phyloP scores from a whole-genome alignment of 2,888 invertebrate species.

The Strigamia transsilvanica region DNA sequence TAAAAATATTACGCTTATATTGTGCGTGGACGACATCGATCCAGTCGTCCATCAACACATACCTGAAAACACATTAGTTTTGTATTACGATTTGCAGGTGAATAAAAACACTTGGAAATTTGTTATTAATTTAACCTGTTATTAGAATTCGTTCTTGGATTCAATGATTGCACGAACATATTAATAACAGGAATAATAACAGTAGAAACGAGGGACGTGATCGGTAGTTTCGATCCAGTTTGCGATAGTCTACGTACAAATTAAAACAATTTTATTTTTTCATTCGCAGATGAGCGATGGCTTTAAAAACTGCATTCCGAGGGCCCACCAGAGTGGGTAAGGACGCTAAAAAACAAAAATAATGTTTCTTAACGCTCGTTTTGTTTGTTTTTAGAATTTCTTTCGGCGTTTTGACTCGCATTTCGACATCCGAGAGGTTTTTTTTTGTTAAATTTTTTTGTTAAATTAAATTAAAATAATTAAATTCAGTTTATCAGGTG shows the following conservation, averaged over 20 bases:
- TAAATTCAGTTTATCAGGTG: conserved; percentile 16
- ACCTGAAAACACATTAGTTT: not conserved
- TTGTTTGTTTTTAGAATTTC: not conserved
- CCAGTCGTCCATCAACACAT: not conserved
- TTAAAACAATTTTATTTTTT: not conserved
- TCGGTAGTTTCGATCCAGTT: not conserved
- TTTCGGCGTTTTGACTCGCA: not conserved
- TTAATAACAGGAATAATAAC: conserved; percentile 28
- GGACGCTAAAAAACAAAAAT: too few relatives aligned
- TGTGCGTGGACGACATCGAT: not conserved
- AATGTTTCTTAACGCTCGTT: not conserved
- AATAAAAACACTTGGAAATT: not conserved
- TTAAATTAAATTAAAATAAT: not conserved
- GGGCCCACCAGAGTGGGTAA: not conserved
- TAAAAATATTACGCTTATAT: conserved; percentile 7
- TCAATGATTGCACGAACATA: not conserved
- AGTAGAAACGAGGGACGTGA: conserved; percentile 14
- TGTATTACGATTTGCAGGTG: not conserved
- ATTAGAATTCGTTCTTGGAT: not conserved
- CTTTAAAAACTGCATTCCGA: not conserved
- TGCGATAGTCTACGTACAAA: conserved; percentile 31
- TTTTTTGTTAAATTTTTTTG: not conserved
- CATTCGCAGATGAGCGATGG: not conserved
- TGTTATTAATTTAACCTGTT: not conserved
- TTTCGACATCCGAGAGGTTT: not conserved